Conservation (phyloP, 2,888 invertebrate genomes). For the Ormyrus nitidulus region DNA sequence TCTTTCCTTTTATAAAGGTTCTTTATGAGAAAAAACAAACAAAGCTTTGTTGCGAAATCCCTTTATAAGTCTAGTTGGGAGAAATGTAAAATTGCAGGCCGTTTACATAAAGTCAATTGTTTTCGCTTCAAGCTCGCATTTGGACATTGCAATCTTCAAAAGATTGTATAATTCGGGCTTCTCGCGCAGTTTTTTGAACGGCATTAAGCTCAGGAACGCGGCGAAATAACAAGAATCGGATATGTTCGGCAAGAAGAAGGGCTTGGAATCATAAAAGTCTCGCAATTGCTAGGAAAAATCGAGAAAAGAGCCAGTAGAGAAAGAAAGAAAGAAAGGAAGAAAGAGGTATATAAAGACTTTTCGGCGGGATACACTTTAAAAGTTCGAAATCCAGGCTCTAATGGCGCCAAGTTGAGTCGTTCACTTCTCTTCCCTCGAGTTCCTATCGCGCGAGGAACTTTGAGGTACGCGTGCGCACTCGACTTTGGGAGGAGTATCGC, state of each 20-base stretch:
- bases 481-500: background rate
- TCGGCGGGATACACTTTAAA: conserved; percentile 39
- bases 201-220: conserved; percentile 20
- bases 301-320: background rate
- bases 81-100: too few relatives aligned
- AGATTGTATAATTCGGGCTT: too few relatives aligned
- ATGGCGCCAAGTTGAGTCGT: conserved; percentile 68
- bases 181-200: conserved; percentile 15
- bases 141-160: too few relatives aligned
- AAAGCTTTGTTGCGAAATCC: too few relatives aligned
- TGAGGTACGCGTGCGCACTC: conserved; percentile 16
- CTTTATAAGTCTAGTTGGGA: too few relatives aligned
- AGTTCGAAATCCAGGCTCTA: conserved; percentile 61
- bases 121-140: too few relatives aligned
- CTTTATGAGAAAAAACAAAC: too few relatives aligned
- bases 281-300: conserved; percentile 12
- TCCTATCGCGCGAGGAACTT: conserved; percentile 34
- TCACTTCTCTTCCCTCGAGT: conserved; percentile 33
- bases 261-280: conserved; percentile 38
- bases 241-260: conserved; percentile 6
- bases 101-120: too few relatives aligned
- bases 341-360: conserved; percentile 38
- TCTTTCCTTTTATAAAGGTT: too few relatives aligned
- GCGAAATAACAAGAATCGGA: conserved; percentile 37
- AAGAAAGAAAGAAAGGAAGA: background rate